Conservation (phyloP, 2,797 vertebrate genomes). For the Crocodylus rhombifer region DNA sequence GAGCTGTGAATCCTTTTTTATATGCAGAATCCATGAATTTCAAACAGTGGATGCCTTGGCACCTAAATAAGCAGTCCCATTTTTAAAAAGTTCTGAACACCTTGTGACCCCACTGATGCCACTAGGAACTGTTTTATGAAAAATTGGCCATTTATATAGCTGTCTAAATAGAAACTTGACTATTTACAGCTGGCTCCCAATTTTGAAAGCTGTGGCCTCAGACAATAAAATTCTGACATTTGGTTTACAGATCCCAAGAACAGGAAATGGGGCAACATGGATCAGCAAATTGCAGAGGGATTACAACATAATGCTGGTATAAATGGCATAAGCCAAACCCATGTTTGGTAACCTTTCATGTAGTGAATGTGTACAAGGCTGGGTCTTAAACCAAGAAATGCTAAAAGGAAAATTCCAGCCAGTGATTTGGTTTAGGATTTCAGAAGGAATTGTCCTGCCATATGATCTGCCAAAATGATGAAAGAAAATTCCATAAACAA, state of each 20-base stretch:
- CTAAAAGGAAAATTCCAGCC: not conserved
- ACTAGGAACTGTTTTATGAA: not conserved
- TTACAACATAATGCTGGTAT: constrained; percentile 3
- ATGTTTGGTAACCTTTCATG: not conserved
- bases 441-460: not conserved
- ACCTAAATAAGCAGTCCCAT: not conserved
- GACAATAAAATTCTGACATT: not conserved
- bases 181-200: not conserved
- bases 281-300: not conserved
- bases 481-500: not conserved
- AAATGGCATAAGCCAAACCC: constrained; percentile 3
- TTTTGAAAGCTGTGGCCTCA: not conserved
- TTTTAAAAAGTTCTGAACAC: not conserved
- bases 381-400: not conserved
- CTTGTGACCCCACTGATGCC: not conserved
- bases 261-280: not conserved
- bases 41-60: no score
- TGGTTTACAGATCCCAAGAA: not conserved
- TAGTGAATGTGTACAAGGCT: not conserved
- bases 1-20: no score
- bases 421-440: not conserved
- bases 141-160: not conserved
- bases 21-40: no score
- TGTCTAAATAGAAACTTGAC: not conserved
- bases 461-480: not conserved